Percentiles rank a stretch among this genome's conserved stretches.
These are phyloP conservation scores for Scelioninae gen. 2 DNA, from an alignment of 2,888 invertebrate species.

Conservation along the genomic window DNA sequence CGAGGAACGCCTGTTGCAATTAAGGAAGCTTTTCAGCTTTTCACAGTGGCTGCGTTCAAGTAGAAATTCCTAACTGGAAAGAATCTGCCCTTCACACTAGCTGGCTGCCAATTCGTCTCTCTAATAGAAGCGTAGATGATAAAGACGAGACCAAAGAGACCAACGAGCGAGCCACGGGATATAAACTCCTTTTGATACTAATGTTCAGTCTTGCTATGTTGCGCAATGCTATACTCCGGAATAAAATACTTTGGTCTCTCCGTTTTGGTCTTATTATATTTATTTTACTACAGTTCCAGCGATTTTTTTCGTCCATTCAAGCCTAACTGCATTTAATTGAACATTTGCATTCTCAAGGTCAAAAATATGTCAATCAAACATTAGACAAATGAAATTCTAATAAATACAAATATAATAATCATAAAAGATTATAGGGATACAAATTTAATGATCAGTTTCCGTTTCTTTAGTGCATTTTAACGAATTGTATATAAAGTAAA, in stretches of 20 bases:
- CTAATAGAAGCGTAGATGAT: constrained; percentile 35
- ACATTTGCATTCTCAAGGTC: no score
- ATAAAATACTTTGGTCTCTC: constrained; percentile 1
- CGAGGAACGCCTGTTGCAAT: constrained; percentile 57
- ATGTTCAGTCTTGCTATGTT: constrained; percentile 56
- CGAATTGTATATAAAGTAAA: no score
- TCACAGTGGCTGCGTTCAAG: constrained; percentile 54
- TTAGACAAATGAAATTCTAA: no score
- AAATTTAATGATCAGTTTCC: no score
- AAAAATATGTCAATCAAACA: no score
- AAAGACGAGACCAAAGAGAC: constrained; percentile 60
- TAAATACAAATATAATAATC: no score
- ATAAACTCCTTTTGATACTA: constrained; percentile 66
- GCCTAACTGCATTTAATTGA: not conserved
- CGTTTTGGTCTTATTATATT: not conserved
- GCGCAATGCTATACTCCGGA: constrained; percentile 12
- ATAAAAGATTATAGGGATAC: no score
- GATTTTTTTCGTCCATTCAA: not conserved
- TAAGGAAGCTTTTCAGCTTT: constrained; percentile 60
- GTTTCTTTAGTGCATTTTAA: no score
- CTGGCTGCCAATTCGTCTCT: constrained; percentile 46
- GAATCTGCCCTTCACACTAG: constrained; percentile 36
- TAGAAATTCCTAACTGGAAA: constrained; percentile 65
- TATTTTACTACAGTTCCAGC: not conserved
- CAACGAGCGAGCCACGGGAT: constrained; percentile 63